Conservation (phyloP, 2,888 invertebrate species). For the Heliconius sara region DNA sequence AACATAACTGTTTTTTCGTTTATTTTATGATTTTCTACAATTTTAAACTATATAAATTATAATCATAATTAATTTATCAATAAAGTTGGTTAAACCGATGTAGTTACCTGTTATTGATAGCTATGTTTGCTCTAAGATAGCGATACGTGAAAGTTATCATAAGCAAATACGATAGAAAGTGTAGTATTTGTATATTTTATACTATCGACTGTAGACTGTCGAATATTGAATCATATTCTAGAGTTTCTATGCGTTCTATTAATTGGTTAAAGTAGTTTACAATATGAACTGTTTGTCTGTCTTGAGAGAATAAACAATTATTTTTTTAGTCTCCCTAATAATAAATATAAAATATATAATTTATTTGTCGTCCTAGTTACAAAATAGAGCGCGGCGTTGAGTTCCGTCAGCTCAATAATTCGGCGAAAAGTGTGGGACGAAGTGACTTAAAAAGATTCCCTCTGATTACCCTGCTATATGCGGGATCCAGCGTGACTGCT, state of each 20-base stretch:
- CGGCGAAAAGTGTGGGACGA: too few relatives aligned
- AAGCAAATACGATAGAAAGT: slow-evolving; percentile 67
- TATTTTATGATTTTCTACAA: neutral
- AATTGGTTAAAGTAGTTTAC: neutral
- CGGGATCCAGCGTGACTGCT: too few relatives aligned
- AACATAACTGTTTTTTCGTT: too few relatives aligned
- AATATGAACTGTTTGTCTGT: neutral
- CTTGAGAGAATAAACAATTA: neutral
- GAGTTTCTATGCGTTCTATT: slow-evolving; percentile 38
- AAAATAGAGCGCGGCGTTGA: too few relatives aligned
- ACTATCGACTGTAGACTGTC: slow-evolving; percentile 28
- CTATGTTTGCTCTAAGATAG: slow-evolving; percentile 65
- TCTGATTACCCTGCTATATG: too few relatives aligned
- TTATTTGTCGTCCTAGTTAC: too few relatives aligned
- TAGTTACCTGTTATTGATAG: slow-evolving; percentile 51
- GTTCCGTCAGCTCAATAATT: too few relatives aligned
- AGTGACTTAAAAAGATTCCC: too few relatives aligned
- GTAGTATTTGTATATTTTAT: slow-evolving; percentile 47
- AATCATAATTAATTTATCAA: neutral
- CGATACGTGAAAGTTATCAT: slow-evolving; percentile 77
- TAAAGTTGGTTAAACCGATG: slow-evolving; percentile 29
- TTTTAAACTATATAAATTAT: neutral
- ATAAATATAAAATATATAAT: neutral
- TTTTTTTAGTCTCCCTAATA: neutral
- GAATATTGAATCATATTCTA: slow-evolving; percentile 40